Evolutionary conservation across 2,888 invertebrate genomes (phyloP).

Genomic region (Sepiola atlantica): DNA sequence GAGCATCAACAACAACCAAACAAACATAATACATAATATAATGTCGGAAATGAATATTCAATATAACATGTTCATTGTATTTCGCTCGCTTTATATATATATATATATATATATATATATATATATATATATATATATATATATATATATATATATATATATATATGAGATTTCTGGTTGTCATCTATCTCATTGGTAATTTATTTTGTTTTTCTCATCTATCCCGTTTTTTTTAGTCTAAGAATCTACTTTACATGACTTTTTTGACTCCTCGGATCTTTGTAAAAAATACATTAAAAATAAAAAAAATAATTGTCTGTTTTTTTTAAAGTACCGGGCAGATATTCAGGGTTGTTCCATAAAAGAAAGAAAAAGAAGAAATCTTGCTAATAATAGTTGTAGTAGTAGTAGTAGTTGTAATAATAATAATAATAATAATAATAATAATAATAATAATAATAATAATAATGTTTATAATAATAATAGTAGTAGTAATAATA

Average conservation of each 20-base stretch:
- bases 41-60: too few species aligned
- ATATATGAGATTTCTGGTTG: background rate
- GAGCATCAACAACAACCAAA: too few species aligned
- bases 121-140: conserved; percentile 46
- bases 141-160: conserved; percentile 44
- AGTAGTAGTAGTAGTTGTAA: too few species aligned
- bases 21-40: too few species aligned
- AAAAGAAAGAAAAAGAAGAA: background rate
- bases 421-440: too few species aligned
- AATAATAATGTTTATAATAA: too few species aligned
- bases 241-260: background rate
- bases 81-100: background rate
- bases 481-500: too few species aligned
- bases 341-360: background rate
- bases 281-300: background rate
- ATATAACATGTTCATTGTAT: too few species aligned
- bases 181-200: background rate
- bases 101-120: conserved; percentile 47
- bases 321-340: background rate
- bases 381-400: too few species aligned
- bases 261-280: background rate
- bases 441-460: too few species aligned
- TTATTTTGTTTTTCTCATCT: background rate
- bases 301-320: background rate
- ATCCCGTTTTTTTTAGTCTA: background rate